A percentile compares a stretch with the other conserved stretches of the same genome.
These are phyloP conservation scores for Rhabdophis nuchalis DNA, from an alignment of 2,797 vertebrate species.

Conservation along the genomic window DNA sequence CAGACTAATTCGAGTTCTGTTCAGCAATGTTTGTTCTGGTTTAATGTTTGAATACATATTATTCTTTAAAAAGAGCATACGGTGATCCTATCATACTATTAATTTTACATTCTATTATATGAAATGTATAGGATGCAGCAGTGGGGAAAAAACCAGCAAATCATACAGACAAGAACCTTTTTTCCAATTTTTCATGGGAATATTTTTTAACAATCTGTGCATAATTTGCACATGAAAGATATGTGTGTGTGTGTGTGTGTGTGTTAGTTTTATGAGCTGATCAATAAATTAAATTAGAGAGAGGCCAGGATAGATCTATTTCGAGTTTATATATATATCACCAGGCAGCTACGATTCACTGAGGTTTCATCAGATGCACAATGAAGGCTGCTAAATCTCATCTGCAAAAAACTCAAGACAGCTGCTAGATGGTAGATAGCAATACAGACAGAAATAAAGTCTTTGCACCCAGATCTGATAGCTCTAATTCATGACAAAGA, in stretches of 20 bases:
- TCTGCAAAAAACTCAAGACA: background rate
- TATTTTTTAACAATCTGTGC: background rate
- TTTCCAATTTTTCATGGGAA: background rate
- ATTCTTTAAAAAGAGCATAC: background rate
- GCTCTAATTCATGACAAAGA: background rate
- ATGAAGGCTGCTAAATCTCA: background rate
- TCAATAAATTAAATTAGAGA: too few species aligned
- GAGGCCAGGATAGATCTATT: too few species aligned
- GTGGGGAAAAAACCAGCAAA: background rate
- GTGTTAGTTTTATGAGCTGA: too few species aligned
- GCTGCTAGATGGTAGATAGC: background rate
- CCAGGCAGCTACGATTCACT: background rate
- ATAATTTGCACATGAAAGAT: background rate
- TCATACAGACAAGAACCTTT: background rate
- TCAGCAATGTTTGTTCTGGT: background rate
- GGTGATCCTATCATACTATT: background rate
- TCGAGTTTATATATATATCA: too few species aligned
- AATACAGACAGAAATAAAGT: background rate
- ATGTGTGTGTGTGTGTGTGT: too few species aligned
- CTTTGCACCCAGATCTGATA: background rate
- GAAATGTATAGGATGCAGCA: background rate
- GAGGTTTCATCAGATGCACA: background rate
- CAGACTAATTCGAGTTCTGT: background rate
- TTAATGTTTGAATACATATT: background rate
- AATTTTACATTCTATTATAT: background rate